Evolutionary conservation across 2,113 vertebrate species (phyloP).

Genomic region (Laticauda colubrina): DNA sequence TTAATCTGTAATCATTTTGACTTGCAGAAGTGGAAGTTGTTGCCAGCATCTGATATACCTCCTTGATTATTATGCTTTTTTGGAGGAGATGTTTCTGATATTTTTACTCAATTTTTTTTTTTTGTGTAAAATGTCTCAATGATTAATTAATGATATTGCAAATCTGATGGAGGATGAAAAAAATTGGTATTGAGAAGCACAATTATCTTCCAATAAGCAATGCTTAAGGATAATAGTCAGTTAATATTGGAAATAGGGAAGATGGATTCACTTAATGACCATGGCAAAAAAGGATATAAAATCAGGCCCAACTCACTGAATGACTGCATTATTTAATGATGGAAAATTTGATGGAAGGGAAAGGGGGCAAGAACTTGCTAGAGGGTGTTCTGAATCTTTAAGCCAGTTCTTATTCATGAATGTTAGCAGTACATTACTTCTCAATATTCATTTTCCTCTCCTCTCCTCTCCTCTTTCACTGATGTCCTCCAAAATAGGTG

Average conservation of each 20-base stretch:
- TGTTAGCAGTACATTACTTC: not conserved
- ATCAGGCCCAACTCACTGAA: too few relatives aligned
- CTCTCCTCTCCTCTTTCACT: not conserved
- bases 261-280: too few relatives aligned
- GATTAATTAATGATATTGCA: conserved; percentile 46
- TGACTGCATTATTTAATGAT: not conserved
- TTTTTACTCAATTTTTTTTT: conserved; percentile 35
- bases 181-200: conserved; percentile 24
- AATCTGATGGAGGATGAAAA: conserved; percentile 24
- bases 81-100: conserved; percentile 47
- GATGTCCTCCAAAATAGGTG: not conserved
- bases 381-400: not conserved
- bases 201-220: conserved; percentile 33
- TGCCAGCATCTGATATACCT: conserved; percentile 62
- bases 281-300: too few relatives aligned
- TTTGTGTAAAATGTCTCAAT: conserved; percentile 36
- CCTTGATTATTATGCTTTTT: conserved; percentile 50
- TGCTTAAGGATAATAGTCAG: not conserved
- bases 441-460: not conserved
- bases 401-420: not conserved
- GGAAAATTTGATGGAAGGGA: not conserved
- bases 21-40: conserved; percentile 49
- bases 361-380: not conserved
- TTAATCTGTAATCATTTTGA: conserved; percentile 56
- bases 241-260: not conserved